These are phyloP conservation scores for Elysia crispata DNA, from an alignment of 2,888 invertebrate species.

Conservation along the genomic window DNA sequence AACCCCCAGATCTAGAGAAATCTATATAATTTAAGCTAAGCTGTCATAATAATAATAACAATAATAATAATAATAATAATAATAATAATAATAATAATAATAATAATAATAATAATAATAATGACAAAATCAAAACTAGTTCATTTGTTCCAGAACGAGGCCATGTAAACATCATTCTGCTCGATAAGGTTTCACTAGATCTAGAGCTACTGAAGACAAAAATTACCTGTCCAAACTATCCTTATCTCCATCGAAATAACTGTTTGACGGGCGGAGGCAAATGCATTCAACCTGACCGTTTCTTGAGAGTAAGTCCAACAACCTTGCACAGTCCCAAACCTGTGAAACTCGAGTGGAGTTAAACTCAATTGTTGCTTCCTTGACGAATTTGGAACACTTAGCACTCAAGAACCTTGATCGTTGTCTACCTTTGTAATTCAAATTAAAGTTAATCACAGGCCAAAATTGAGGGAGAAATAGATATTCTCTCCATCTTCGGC, in stretches of 20 bases:
- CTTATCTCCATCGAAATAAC: slow-evolving; percentile 64
- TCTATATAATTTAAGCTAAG: too few species aligned
- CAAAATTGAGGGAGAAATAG: slow-evolving; percentile 76
- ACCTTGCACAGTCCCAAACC: slow-evolving; percentile 68
- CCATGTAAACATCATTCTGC: slow-evolving; percentile 39
- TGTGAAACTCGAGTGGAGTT: slow-evolving; percentile 70
- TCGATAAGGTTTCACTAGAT: slow-evolving; percentile 12
- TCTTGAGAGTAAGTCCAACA: slow-evolving; percentile 67
- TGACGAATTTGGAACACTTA: slow-evolving; percentile 74
- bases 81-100: slow-evolving; percentile 19
- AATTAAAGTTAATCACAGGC: slow-evolving; percentile 64
- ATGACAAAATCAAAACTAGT: slow-evolving; percentile 2
- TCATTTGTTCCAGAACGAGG: slow-evolving; percentile 51
- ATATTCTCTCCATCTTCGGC: slow-evolving; percentile 81
- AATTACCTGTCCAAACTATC: slow-evolving; percentile 39
- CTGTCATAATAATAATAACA: too few species aligned
- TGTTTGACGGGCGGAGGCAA: slow-evolving; percentile 73
- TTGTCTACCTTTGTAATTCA: slow-evolving; percentile 59
- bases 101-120: slow-evolving; percentile 19
- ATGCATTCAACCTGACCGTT: slow-evolving; percentile 73
- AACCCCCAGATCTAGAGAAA: too few species aligned
- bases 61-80: slow-evolving; percentile 6
- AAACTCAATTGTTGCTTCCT: slow-evolving; percentile 72
- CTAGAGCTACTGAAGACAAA: not conserved
- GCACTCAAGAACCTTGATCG: slow-evolving; percentile 72